phyloP scores from a whole-genome alignment of 2,888 invertebrate species.

The Heliconius sara region DNA sequence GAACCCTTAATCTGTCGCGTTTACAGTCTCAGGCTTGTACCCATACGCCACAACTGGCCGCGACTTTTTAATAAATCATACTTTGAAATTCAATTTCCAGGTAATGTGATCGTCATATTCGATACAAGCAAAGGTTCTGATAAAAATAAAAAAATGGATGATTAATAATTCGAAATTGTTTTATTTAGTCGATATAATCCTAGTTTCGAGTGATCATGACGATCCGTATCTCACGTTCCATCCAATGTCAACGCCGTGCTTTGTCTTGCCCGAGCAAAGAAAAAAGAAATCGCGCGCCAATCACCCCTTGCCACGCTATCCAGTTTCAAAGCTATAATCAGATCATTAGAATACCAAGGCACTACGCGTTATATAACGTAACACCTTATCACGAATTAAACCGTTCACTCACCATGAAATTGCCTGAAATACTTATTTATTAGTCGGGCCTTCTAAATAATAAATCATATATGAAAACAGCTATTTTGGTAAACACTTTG shows the following conservation, averaged over 20 bases:
- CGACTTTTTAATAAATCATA: background rate
- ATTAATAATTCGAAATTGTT: background rate
- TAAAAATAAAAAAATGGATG: background rate
- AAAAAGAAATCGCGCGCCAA: background rate
- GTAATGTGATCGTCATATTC: constrained; percentile 23
- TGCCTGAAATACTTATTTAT: constrained; percentile 4
- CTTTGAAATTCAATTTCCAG: background rate
- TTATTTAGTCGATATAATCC: background rate
- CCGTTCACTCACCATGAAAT: constrained; percentile 7
- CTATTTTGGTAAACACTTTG: constrained; percentile 13
- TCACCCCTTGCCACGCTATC: too few relatives aligned
- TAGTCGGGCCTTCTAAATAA: background rate
- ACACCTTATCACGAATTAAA: constrained; percentile 4
- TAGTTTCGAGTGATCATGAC: background rate
- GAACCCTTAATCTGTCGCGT: too few relatives aligned
- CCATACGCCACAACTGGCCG: background rate
- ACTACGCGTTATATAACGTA: background rate
- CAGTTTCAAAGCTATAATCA: background rate
- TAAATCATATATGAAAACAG: constrained; percentile 4
- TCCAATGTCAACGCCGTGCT: background rate
- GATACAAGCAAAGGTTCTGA: background rate
- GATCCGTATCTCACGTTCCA: background rate
- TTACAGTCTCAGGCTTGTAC: background rate
- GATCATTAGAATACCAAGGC: background rate
- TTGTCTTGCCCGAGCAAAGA: background rate